Evolutionary conservation across 2,113 vertebrate genomes (phyloP).

Genomic region (Scartelaos histophorus): DNA sequence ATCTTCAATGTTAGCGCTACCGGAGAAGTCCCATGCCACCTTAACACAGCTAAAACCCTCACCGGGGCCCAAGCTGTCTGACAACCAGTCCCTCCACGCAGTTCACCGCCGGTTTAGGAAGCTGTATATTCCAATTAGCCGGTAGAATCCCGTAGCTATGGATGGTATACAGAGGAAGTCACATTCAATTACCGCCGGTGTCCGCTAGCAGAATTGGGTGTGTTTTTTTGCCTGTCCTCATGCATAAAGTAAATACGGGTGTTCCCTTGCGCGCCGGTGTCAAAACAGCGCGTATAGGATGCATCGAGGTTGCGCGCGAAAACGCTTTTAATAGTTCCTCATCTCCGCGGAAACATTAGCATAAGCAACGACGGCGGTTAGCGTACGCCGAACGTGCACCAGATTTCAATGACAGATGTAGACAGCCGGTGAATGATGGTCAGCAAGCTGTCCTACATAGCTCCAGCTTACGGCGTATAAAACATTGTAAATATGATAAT

Average conservation of each 20-base stretch:
- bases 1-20: slow-evolving; percentile 53
- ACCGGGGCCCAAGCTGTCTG: slow-evolving; percentile 46
- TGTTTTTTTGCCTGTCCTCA: slow-evolving; percentile 75
- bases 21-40: slow-evolving; percentile 55
- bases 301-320: neutral
- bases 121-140: slow-evolving; percentile 76
- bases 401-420: slow-evolving; percentile 50
- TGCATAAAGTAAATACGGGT: slow-evolving; percentile 63
- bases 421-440: slow-evolving; percentile 67
- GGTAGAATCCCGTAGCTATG: slow-evolving; percentile 60
- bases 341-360: slow-evolving; percentile 57
- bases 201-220: slow-evolving; percentile 60
- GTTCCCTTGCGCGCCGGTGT: slow-evolving; percentile 56
- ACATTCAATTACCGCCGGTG: slow-evolving; percentile 71
- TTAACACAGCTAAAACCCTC: slow-evolving; percentile 49
- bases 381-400: slow-evolving; percentile 1
- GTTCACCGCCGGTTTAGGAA: slow-evolving; percentile 63
- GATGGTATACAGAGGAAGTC: slow-evolving; percentile 72
- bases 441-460: slow-evolving; percentile 68
- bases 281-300: slow-evolving; percentile 27
- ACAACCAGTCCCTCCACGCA: slow-evolving; percentile 60
- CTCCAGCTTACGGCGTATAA: slow-evolving; percentile 67
- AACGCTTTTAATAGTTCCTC: slow-evolving; percentile 48
- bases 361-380: slow-evolving; percentile 55
- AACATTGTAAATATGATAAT: slow-evolving; percentile 71